phyloP scores from a whole-genome alignment of 2,888 invertebrate species.

The Ectemnius continuus region DNA sequence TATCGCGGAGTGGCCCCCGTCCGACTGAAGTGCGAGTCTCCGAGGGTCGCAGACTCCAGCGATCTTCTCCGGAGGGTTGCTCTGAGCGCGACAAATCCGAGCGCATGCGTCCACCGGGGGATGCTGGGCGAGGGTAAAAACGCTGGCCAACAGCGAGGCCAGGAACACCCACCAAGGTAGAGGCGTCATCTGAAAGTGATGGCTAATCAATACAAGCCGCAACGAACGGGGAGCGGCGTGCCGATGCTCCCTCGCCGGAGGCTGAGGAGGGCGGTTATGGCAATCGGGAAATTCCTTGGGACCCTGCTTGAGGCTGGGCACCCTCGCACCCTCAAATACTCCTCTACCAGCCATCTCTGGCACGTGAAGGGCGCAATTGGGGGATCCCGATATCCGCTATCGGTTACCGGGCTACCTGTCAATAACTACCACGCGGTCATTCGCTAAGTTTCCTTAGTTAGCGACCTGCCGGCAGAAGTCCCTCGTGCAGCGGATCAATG shows the following conservation, averaged over 20 bases:
- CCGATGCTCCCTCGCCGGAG: constrained; percentile 39
- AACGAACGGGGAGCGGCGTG: constrained; percentile 50
- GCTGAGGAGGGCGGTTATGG: constrained; percentile 43
- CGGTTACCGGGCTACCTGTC: constrained; percentile 36
- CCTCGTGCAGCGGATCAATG: not conserved
- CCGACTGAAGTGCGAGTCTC: constrained; percentile 53
- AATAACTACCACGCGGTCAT: constrained; percentile 28
- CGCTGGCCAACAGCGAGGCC: constrained; percentile 59
- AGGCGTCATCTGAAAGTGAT: constrained; percentile 75
- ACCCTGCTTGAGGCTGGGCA: not conserved
- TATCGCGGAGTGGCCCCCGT: constrained; percentile 50
- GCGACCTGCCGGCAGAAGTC: constrained; percentile 15
- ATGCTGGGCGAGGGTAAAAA: constrained; percentile 44
- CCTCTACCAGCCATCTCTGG: constrained; percentile 7
- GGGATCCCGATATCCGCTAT: constrained; percentile 48
- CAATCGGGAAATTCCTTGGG: constrained; percentile 43
- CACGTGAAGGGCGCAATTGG: constrained; percentile 39
- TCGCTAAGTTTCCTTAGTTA: constrained; percentile 18
- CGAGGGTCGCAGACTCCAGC: constrained; percentile 37
- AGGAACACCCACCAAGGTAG: constrained; percentile 65
- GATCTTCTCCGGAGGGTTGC: constrained; percentile 18
- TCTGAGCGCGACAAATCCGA: constrained; percentile 41
- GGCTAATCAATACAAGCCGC: constrained; percentile 75
- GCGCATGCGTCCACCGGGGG: constrained; percentile 53
- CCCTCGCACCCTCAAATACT: constrained; percentile 12